Evolutionary conservation across 2,888 invertebrate genomes (phyloP), one percentile per base, ranked within the genome.

Genomic region (Dynastes tityus): DNA sequence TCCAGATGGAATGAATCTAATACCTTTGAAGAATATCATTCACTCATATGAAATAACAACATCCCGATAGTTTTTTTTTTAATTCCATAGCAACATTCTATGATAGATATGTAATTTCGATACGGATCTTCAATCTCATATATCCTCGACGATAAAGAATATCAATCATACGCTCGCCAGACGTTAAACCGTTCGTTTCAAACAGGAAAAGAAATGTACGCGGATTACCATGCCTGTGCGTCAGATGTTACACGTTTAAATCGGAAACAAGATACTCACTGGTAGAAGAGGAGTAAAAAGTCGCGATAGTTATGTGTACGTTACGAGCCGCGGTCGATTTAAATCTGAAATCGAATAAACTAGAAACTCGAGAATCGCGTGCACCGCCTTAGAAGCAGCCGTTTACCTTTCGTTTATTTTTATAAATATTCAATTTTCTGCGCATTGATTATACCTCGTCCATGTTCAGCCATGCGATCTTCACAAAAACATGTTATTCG

Each of bases 401-500:
- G 78, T 71, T 64, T 71, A 63, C 53, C 40, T 73, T 73, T 77
- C 71, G 55, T 81, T 81, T 78, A 77, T 82, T 81, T 78, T 76
- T 77, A 76, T 80, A 78, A 80, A 80, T 82, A 82, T 81, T 80
- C 79, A 80, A 80, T 81, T 81, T 81, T 80, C 78, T 78, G 32
- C 73, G 29, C 51, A 80, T 80, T 76, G 80, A 79, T 79, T 68
- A 53, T 67, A 16, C 45, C 27, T 51, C 37, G 13, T 55, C 45
- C 45, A 45, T 77, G 49, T 77, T 53, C 55, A 77, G 51, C 55
- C 67, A 32, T 32, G 63, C 63, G 13, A 32, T 63, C 32, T 32
- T 13, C 32, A 13, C 29, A 13, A 63, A 63, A 11, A 29, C 13
- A 29, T 13, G 63, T 63, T 63, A 63, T 63, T 63, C 22, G 16